Base-by-base conservation (phyloP, 2,113 vertebrate species). In the Odocoileus hemionus region DNA sequence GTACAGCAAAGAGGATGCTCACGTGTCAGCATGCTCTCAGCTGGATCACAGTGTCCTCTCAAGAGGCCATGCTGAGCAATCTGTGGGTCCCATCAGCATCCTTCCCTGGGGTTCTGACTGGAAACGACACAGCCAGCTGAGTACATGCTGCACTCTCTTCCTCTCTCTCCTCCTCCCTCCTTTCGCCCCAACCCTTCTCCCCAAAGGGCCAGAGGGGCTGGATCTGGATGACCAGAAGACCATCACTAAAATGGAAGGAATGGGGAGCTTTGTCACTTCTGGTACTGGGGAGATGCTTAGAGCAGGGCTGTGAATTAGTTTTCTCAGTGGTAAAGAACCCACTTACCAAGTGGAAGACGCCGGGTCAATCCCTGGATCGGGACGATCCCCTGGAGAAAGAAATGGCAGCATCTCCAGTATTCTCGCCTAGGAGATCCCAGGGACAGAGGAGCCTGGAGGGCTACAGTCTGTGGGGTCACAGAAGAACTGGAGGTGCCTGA, bases 1-100 rank as follows among this genome's bases (percentile, higher is more conserved):
- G 82, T 1, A 0, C n/a, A 6, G 89, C 85, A 33, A 5, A 19
- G 50, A 64, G 43, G 60, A 55, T 2, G 5, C 52, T 43, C 4
- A 0, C 1, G 0, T 10, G 61, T 26, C 1, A 1, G 9, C 57
- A 3, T 1, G 11, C 19, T 26, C 43, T 76, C 11, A 4, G 67
- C n/a, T 43, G 54, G 58, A 60, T 2, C 0, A 74, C 50, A 13
- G 7, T 6, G 23, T 58, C 39, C 58, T 47, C 79, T 80, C 30
- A 1, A 45, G 13, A 16, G n/a, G 43, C 9, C 39, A 28, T 11
- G 11, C n/a, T 33, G 61, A 50, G 16, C 54, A 60, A 0, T 0
- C 15, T 6, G 23, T 28, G 54, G 61, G 14, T 6, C 70, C 52
- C 52, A 5, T 36, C 30, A n/a, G 45, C 74, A 28, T 12, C 82